Evolutionary conservation across 2,888 invertebrate genomes (phyloP).

Genomic region (Ametastegia equiseti): DNA sequence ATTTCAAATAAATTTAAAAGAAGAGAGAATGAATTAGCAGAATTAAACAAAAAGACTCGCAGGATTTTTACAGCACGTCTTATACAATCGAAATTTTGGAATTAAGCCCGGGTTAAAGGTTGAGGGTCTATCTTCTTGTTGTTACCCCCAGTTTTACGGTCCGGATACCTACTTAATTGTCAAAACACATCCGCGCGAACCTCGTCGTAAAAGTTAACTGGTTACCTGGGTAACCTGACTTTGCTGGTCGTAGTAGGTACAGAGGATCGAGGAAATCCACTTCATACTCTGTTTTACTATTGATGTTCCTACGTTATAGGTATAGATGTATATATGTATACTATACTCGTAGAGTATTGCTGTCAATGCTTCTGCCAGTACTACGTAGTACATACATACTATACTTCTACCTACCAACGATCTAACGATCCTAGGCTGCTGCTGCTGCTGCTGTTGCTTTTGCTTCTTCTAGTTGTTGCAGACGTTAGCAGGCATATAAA

Average conservation of each 20-base stretch:
- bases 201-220: conserved; percentile 33
- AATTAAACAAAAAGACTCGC: too few species aligned
- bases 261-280: conserved; percentile 30
- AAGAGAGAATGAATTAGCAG: background rate
- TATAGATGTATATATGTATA: background rate
- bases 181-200: conserved; percentile 36
- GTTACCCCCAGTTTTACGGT: background rate
- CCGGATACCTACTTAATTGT: conserved; percentile 4
- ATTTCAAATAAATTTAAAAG: background rate
- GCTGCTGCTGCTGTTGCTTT: background rate
- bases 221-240: background rate
- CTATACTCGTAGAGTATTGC: background rate
- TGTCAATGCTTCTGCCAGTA: background rate
- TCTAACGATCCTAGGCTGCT: background rate
- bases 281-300: background rate
- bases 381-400: background rate
- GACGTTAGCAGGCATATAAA: conserved; percentile 17
- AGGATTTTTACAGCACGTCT: background rate
- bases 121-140: too few species aligned
- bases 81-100: background rate
- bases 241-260: background rate
- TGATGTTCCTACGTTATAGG: background rate
- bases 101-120: too few species aligned
- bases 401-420: too few species aligned
- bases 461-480: background rate